Evolutionary conservation across 2,888 invertebrate genomes (phyloP).

Genomic region (Hydraecia micacea): DNA sequence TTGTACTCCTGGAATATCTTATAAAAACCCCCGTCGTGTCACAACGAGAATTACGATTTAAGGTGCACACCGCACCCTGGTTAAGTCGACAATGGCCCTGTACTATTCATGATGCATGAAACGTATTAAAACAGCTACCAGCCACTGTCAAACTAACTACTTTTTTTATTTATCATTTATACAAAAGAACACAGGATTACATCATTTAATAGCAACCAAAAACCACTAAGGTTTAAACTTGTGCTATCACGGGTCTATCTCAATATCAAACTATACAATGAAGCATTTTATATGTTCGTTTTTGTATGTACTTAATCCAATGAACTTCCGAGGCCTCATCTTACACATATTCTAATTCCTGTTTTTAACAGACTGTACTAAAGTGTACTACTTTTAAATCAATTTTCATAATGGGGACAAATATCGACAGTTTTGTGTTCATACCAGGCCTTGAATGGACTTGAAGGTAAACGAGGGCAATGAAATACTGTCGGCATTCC

Average conservation of each 20-base stretch:
- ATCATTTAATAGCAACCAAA: no score
- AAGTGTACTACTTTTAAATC: not conserved
- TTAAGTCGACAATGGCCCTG: not conserved
- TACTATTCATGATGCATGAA: not conserved
- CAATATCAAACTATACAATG: no score
- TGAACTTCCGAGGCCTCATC: not conserved
- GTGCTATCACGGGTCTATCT: no score
- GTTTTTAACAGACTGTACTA: not conserved
- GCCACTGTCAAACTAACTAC: no score
- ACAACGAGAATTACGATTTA: no score
- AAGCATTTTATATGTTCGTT: no score
- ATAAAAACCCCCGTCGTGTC: not conserved
- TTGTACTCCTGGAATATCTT: not conserved
- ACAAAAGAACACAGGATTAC: no score
- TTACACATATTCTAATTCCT: not conserved
- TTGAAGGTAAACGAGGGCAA: slow-evolving; percentile 70
- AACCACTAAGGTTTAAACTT: no score
- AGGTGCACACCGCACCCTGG: not conserved
- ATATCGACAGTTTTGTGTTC: slow-evolving; percentile 20
- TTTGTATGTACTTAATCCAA: not conserved
- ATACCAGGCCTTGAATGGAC: slow-evolving; percentile 68
- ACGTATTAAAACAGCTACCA: not conserved
- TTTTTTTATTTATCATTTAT: no score
- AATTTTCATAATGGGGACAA: not conserved
- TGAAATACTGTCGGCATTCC: slow-evolving; percentile 60